Percentiles rank a stretch among this genome's conserved stretches.
Evolutionary conservation across 2,113 vertebrate species (phyloP).

Genomic region (Sceloporus undulatus): DNA sequence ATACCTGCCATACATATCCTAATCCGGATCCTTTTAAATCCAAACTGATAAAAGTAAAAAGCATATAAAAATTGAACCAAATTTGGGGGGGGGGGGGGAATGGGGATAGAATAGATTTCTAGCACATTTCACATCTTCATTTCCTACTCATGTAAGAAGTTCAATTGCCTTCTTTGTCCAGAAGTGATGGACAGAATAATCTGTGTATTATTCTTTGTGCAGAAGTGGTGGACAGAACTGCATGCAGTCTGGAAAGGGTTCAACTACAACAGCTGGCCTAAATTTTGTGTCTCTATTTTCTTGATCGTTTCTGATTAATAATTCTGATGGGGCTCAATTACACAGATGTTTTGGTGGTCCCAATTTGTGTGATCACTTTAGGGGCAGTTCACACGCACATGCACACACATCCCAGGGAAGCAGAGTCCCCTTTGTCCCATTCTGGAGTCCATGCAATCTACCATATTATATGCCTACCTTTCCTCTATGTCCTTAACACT

Average conservation of each 20-base stretch:
- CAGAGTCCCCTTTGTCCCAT: too few species aligned
- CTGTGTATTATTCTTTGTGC: neutral
- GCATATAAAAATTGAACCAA: neutral
- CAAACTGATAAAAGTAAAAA: neutral
- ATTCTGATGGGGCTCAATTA: too few species aligned
- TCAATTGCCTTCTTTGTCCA: neutral
- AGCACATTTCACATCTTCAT: constrained; percentile 23
- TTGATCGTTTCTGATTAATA: too few species aligned
- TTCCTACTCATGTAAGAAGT: neutral
- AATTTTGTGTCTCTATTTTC: too few species aligned
- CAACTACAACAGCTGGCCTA: too few species aligned
- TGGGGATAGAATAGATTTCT: neutral
- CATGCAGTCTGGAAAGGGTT: too few species aligned
- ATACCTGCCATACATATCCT: too few species aligned
- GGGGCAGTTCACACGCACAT: too few species aligned
- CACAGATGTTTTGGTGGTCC: too few species aligned
- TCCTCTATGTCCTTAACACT: neutral
- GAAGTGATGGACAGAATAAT: neutral
- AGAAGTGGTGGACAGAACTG: neutral
- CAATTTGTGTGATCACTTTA: too few species aligned
- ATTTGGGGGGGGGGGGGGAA: neutral
- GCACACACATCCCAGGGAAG: too few species aligned
- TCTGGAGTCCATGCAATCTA: neutral
- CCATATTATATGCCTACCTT: neutral
- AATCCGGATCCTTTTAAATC: neutral